Conservation (phyloP, 2,888 invertebrate species). For the Pristionchus maxplancki region DNA sequence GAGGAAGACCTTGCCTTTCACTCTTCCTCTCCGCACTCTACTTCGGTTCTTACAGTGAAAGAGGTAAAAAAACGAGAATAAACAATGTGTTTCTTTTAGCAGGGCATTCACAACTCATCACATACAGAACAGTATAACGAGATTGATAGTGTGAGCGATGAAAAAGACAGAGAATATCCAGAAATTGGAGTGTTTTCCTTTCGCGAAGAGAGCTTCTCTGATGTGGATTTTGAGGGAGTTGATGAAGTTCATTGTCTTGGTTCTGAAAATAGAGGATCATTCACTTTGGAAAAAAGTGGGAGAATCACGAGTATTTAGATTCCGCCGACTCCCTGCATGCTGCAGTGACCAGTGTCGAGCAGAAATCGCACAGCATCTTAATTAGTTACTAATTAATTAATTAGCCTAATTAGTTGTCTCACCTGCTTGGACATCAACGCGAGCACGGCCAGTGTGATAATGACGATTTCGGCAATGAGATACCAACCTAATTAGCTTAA, state of each 20-base stretch:
- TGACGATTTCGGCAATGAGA: slow-evolving; percentile 26
- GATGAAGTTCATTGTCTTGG: neutral
- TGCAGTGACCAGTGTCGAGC: neutral
- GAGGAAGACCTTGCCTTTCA: too few species aligned
- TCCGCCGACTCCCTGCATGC: slow-evolving; percentile 1
- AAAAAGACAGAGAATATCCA: neutral
- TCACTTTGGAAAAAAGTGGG: neutral
- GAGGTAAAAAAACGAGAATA: too few species aligned
- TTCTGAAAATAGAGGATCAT: neutral
- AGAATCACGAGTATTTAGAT: neutral
- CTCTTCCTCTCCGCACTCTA: too few species aligned
- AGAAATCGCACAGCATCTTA: neutral
- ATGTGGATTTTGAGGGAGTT: neutral
- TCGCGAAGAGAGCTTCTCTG: neutral
- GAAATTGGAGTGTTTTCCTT: neutral
- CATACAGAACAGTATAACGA: neutral
- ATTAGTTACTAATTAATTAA: neutral
- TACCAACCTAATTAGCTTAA: slow-evolving; percentile 46
- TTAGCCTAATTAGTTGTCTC: neutral
- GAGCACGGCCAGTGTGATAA: slow-evolving; percentile 28
- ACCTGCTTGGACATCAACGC: neutral
- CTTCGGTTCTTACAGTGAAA: too few species aligned
- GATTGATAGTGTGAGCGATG: neutral
- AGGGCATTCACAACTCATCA: slow-evolving; percentile 4
- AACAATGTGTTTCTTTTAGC: too few species aligned